Conservation (phyloP, 1,140 invertebrate species). For the Thereuonema tuberculata region DNA sequence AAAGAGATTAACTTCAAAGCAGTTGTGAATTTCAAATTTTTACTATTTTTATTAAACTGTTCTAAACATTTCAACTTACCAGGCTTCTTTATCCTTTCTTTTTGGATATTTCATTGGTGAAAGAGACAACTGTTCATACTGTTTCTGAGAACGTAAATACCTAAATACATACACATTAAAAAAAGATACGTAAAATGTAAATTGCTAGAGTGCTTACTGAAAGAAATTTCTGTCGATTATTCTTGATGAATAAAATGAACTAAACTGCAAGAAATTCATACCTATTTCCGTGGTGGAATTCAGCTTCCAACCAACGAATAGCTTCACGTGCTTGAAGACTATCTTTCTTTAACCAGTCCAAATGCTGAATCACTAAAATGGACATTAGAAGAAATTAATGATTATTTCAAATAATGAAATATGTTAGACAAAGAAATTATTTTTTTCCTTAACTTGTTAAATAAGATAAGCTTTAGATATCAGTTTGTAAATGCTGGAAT, state of each 20-base stretch:
- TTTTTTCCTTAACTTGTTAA: too few relatives aligned
- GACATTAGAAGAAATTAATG: constrained; percentile 14
- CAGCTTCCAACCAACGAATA: constrained; percentile 77
- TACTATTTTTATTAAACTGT: too few relatives aligned
- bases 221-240: too few relatives aligned
- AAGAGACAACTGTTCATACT: constrained; percentile 55
- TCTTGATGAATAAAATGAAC: neutral
- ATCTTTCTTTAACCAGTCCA: constrained; percentile 72
- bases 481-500: too few relatives aligned
- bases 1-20: too few relatives aligned
- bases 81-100: constrained; percentile 50
- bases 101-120: constrained; percentile 55
- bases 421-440: neutral
- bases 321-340: constrained; percentile 60
- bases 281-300: constrained; percentile 67
- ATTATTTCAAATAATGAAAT: constrained; percentile 4
- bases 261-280: constrained; percentile 36
- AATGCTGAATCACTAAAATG: constrained; percentile 61
- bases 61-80: too few relatives aligned
- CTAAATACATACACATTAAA: too few relatives aligned
- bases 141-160: constrained; percentile 48
- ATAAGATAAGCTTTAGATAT: too few relatives aligned
- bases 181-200: constrained; percentile 4
- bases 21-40: too few relatives aligned
- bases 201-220: neutral